Conservation (phyloP, 2,797 vertebrate species). For the Chelmon rostratus region DNA sequence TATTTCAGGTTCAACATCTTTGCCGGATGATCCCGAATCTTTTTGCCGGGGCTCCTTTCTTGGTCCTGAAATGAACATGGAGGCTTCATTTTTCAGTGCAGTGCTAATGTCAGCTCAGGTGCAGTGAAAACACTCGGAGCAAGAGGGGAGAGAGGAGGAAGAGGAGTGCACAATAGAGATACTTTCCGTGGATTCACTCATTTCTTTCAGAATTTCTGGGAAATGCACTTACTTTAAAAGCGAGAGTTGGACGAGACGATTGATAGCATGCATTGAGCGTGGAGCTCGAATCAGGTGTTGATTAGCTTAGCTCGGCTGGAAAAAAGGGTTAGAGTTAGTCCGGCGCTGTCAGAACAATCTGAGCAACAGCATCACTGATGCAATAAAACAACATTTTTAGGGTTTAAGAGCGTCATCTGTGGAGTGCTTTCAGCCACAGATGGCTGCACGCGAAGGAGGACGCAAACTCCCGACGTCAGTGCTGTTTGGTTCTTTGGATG, state of each 20-base stretch:
- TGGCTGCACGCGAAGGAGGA: slow-evolving; percentile 4
- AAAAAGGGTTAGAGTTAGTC: neutral
- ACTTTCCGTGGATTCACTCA: neutral
- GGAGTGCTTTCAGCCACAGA: neutral
- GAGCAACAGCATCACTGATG: neutral
- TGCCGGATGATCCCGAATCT: neutral
- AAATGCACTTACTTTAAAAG: no score
- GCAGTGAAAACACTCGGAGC: neutral
- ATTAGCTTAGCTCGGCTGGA: neutral
- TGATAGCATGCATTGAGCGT: no score
- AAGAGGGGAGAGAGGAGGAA: neutral
- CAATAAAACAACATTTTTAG: no score
- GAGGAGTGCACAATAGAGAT: neutral
- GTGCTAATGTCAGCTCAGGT: no score
- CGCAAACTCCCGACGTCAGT: neutral
- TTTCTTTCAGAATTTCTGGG: neutral
- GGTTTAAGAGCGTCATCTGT: neutral
- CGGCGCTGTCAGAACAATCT: neutral
- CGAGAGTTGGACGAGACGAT: neutral
- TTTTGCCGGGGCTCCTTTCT: neutral
- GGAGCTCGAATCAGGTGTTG: neutral
- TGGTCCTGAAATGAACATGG: neutral
- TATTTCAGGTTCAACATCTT: neutral
- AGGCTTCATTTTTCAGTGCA: neutral
- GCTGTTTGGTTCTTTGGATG: neutral